Base-by-base conservation (phyloP, 2,797 vertebrate species). In the Loris lydekkerianus region DNA sequence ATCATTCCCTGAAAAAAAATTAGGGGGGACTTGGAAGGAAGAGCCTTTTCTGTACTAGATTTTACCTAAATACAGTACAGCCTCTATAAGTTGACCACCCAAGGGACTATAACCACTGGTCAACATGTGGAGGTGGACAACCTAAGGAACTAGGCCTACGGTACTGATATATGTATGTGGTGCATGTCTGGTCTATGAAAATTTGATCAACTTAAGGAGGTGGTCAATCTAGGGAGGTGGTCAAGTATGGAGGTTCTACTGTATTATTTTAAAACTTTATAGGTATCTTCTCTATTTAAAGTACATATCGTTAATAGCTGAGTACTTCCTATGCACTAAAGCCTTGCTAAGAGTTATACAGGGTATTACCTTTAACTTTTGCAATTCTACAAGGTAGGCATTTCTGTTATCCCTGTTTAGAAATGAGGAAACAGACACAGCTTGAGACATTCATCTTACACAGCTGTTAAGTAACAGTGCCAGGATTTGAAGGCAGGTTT, bases 361-460 rank as follows among this genome's bases (percentile, higher is more conserved):
- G n/a, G 23, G 77, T 40, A 67, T 65, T 69, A 20, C 37, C 29
- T 82, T 91, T 86, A 46, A 65, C 27, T 81, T 91, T 73, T 86
- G 18, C 46, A 83, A 1, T 15, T 86, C 58, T 61, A 7, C n/a
- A 27, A 95, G 17, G 17, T 6, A 43, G 46, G n/a, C 29, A 61
- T 93, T 53, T 46, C 60, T 69, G 23, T 85, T 63, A 49, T 58
- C 6, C 5, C 75, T 80, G 25, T 78, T 85, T 63, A 60, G 89
- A 73, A 80, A 37, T 72, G 75, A 93, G 25, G 3, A 91, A 81
- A 77, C 21, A 88, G 61, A 76, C n/a, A 61, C 53, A 86, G 7
- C n/a, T 72, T 82, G 53, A 95, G 37, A 34, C 15, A 86, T 93
- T 76, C 83, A 73, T 27, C 93, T 60, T 31, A 61, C 60, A 84